Percentiles rank a stretch among this genome's conserved stretches.
These are phyloP conservation scores for Sarcophaga caerulescens DNA, from an alignment of 2,888 invertebrate genomes.

Conservation along the genomic window DNA sequence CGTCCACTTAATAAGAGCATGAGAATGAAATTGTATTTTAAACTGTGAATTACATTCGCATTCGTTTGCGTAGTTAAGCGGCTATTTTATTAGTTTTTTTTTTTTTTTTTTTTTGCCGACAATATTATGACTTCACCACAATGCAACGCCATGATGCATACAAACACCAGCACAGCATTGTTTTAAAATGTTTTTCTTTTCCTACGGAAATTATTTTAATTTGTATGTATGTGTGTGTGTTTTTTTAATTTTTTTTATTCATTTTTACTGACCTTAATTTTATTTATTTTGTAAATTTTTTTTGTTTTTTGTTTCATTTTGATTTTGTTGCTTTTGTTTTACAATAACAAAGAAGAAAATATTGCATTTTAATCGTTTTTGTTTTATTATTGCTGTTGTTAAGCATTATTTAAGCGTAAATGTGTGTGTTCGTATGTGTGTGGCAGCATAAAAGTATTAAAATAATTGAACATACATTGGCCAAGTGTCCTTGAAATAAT, in stretches of 20 bases:
- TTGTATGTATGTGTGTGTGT: conserved; percentile 1
- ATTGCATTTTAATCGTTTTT: background rate
- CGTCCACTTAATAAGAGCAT: too few species aligned
- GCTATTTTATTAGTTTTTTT: conserved; percentile 12
- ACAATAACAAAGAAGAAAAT: background rate
- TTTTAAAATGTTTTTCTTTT: conserved; percentile 29
- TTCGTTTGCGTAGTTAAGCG: conserved; percentile 45
- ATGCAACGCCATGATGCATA: background rate
- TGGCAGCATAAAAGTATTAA: too few species aligned
- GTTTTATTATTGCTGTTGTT: background rate
- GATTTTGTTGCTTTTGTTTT: background rate
- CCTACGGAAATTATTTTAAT: conserved; percentile 37
- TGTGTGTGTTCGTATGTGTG: too few species aligned
- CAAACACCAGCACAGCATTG: background rate
- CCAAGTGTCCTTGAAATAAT: too few species aligned
- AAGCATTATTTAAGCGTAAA: too few species aligned
- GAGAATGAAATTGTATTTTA: too few species aligned
- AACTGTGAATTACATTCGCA: too few species aligned
- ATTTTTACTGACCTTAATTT: conserved; percentile 51
- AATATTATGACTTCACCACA: conserved; percentile 40
- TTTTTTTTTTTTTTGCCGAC: background rate
- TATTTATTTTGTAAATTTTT: conserved; percentile 34
- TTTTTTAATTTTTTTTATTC: conserved; percentile 23
- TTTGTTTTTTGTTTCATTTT: background rate
- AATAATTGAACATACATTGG: too few species aligned